Conservation (phyloP, 1,140 invertebrate genomes). For the Mya arenaria region DNA sequence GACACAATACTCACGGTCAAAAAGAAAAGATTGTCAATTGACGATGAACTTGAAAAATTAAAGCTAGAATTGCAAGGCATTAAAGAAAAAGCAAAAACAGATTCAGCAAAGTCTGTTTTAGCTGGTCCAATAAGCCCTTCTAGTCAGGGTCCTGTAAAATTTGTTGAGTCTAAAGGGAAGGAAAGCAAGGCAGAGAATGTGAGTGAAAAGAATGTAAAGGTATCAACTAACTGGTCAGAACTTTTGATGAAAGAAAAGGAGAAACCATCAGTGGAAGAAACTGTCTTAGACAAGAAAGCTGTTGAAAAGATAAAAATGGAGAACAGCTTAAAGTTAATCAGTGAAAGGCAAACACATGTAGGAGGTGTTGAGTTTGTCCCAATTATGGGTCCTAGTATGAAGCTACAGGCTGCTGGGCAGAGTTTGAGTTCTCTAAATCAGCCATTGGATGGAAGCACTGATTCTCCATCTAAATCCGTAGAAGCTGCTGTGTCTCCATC, state of each 20-base stretch:
- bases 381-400: too few species aligned
- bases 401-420: too few species aligned
- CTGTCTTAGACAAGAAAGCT: slow-evolving; percentile 8
- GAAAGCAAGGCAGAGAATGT: too few species aligned
- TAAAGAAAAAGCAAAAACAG: slow-evolving; percentile 12
- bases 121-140: too few species aligned
- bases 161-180: too few species aligned
- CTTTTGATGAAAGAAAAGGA: not conserved
- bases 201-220: not conserved
- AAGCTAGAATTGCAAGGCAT: slow-evolving; percentile 35
- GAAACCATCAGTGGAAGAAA: not conserved
- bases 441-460: too few species aligned
- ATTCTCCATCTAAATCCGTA: too few species aligned
- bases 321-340: not conserved
- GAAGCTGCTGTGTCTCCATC: too few species aligned
- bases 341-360: not conserved
- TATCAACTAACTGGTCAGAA: not conserved
- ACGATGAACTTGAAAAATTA: slow-evolving; percentile 22
- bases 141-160: too few species aligned
- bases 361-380: too few species aligned
- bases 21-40: not conserved
- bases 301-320: slow-evolving; percentile 14
- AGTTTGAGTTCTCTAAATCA: too few species aligned
- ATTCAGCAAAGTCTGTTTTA: not conserved
- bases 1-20: too few species aligned